These are phyloP conservation scores for Amiota minor DNA, from an alignment of 2,888 invertebrate genomes.

Conservation along the genomic window DNA sequence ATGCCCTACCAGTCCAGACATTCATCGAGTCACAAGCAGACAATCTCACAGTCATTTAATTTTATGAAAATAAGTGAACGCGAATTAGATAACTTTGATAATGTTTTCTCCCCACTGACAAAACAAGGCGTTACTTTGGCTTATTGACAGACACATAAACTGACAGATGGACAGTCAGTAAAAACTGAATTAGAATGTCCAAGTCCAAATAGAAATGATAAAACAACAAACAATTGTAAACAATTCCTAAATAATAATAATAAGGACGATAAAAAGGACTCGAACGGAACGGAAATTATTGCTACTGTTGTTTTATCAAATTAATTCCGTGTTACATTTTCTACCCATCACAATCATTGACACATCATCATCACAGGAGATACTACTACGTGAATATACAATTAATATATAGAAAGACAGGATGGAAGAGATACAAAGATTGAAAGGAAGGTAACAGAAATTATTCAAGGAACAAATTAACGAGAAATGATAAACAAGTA, in stretches of 20 bases:
- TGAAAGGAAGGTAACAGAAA: conserved; percentile 28
- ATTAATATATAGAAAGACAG: conserved; percentile 33
- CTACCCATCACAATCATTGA: not conserved
- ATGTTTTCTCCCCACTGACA: not conserved
- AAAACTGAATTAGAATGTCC: not conserved
- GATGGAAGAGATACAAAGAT: conserved; percentile 5
- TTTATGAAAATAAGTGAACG: conserved; percentile 4
- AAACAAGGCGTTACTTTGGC: conserved; percentile 19
- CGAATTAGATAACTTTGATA: not conserved
- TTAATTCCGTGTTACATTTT: conserved; percentile 50
- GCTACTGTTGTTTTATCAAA: conserved; percentile 58
- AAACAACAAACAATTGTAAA: no score
- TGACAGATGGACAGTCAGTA: not conserved
- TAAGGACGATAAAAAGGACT: not conserved
- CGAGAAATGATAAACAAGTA: not conserved
- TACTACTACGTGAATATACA: conserved; percentile 32
- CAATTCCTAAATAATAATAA: conserved; percentile 26
- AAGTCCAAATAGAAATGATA: no score
- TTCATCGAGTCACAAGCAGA: conserved; percentile 13
- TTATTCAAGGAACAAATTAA: conserved; percentile 6
- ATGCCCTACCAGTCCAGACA: no score
- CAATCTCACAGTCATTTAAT: not conserved
- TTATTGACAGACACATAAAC: not conserved
- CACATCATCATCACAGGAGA: no score
- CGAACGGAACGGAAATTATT: conserved; percentile 43